Base-by-base conservation (phyloP, 2,888 invertebrate genomes). In the Caenorhabditis virilis region DNA sequence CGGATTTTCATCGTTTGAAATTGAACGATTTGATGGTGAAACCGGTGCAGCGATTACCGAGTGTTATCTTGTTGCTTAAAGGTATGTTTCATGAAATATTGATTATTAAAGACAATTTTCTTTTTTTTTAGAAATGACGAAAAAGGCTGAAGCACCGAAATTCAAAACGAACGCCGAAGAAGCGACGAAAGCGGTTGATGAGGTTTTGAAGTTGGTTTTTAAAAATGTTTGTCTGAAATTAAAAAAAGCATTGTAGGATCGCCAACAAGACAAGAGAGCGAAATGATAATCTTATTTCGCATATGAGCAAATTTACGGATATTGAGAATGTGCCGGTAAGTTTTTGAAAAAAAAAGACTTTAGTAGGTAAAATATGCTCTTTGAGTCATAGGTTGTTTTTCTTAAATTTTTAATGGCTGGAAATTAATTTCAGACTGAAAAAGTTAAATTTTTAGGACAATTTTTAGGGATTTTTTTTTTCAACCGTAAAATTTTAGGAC, bases 221-320 rank as follows among this genome's bases (percentile, higher is more conserved):
- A 27, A n/a, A 4, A n/a, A 20, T 25, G 26, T 23, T 6, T 23
- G 93, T 95, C 39, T 92, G 93, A 90, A 91, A 91, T 35, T 25
- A 9, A n/a, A 4, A 35, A 35, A 41, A 33, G 50, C 41, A 41
- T 79, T 78, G 16, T 72, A 86, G 85, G 54, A 91, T 93, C 84
- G 94, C 98, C 78, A 98, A 98, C 86, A 95, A 97, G 87, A 94
- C 95, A 86, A 95, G 95, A 85, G 88, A 95, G 79, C 92, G 91
- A 87, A 93, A 95, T 0, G 97, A 97, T 86, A 92, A 92, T 15
- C 92, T 94, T 85, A 89, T 94, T 84, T 92, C 91, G 76, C 91
- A 97, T 88, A 95, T 98, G 86, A 93, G 94, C 86, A 92, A 95
- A 73, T 92, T 95, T 85, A 93, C 95, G 84, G 95, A 95, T 84